A percentile compares a stretch with the other conserved stretches of the same genome.
These are phyloP conservation scores for Archocentrus centrarchus DNA, from an alignment of 2,113 vertebrate species.

Conservation along the genomic window DNA sequence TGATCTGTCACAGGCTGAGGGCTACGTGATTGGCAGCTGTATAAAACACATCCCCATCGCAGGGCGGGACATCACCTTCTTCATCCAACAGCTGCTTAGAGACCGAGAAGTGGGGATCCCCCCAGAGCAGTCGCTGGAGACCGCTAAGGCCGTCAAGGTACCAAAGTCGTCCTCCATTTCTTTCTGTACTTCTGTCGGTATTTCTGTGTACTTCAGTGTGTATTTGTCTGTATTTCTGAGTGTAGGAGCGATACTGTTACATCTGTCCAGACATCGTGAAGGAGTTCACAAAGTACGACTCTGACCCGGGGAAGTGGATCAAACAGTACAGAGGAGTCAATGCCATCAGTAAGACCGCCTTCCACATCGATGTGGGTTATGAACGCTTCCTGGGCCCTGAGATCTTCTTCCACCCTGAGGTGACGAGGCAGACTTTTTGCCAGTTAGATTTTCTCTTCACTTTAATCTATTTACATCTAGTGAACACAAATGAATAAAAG, in stretches of 20 bases:
- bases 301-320: constrained; percentile 94
- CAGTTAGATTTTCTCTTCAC: neutral
- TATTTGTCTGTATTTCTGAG: neutral
- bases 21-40: constrained; percentile 98
- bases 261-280: constrained; percentile 99
- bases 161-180: neutral
- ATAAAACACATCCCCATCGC: constrained; percentile 99
- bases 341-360: constrained; percentile 97
- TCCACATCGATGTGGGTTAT: constrained; percentile 97
- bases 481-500: neutral
- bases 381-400: constrained; percentile 97
- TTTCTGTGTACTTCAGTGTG: neutral
- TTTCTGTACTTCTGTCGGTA: neutral
- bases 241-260: constrained; percentile 95
- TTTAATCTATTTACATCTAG: neutral
- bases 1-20: constrained; percentile 88
- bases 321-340: constrained; percentile 98
- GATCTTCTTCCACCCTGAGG: constrained; percentile 99
- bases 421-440: neutral
- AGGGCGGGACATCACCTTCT: constrained; percentile 97
- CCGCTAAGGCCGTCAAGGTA: constrained; percentile 98
- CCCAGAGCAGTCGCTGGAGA: constrained; percentile 97
- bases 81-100: constrained; percentile 95
- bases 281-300: constrained; percentile 98
- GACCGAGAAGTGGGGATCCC: constrained; percentile 98